Conservation (phyloP, 2,797 vertebrate genomes). For the Chelmon rostratus region DNA sequence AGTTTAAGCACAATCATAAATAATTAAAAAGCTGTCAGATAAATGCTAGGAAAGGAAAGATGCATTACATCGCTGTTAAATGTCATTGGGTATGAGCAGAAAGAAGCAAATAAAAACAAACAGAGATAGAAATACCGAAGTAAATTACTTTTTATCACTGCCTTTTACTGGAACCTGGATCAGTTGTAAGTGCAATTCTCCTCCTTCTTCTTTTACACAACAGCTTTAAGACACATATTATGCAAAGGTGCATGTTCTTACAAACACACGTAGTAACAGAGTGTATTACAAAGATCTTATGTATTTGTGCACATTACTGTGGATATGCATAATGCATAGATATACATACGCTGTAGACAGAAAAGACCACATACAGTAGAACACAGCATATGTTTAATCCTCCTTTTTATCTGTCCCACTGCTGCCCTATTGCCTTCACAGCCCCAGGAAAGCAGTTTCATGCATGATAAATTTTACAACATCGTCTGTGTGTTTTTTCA, state of each 20-base stretch:
- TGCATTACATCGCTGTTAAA: no score
- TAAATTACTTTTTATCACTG: no score
- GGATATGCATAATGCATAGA: constrained; percentile 4
- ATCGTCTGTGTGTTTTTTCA: constrained; percentile 1
- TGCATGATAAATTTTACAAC: constrained; percentile 39
- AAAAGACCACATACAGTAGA: constrained; percentile 24
- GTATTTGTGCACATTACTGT: background rate
- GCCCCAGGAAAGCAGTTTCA: constrained; percentile 22
- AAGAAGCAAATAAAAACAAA: no score
- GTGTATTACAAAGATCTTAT: constrained; percentile 6
- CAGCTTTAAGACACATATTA: background rate
- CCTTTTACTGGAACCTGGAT: background rate
- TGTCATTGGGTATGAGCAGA: no score
- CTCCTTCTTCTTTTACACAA: background rate
- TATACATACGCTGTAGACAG: background rate
- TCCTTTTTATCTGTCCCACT: constrained; percentile 11
- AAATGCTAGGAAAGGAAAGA: no score
- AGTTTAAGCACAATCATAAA: no score
- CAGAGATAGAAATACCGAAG: no score
- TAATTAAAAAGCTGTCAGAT: no score
- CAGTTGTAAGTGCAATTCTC: no score
- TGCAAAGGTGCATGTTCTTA: background rate
- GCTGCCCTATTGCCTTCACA: constrained; percentile 32
- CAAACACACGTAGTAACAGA: background rate
- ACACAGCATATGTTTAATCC: constrained; percentile 29